These are phyloP conservation scores for Embidobia sp. DNA, from an alignment of 2,888 invertebrate species.

Conservation along the genomic window DNA sequence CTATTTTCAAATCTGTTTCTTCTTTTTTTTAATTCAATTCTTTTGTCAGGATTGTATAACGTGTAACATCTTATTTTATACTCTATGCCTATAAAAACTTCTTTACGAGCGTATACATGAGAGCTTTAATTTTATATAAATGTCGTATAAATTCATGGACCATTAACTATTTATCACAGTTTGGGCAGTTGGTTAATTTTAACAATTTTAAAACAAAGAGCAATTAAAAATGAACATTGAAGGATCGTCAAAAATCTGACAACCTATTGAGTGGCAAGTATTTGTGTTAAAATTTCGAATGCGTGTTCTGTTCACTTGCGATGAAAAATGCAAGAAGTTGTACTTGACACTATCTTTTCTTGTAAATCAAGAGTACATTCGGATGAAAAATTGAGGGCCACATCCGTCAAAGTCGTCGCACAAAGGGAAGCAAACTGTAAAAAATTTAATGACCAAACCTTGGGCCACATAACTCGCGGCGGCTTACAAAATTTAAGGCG, in stretches of 20 bases:
- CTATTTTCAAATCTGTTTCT: slow-evolving; percentile 3
- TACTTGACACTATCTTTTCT: slow-evolving; percentile 1
- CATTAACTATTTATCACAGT: slow-evolving; percentile 1
- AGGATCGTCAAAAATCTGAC: no score
- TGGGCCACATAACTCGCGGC: neutral
- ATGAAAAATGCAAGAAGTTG: neutral
- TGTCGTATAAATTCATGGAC: slow-evolving; percentile 1
- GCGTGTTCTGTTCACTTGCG: no score
- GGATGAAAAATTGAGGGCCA: neutral
- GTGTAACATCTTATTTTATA: neutral
- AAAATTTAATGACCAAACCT: slow-evolving; percentile 1
- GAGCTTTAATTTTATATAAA: neutral
- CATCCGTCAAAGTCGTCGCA: neutral
- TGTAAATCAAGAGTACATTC: slow-evolving; percentile 3
- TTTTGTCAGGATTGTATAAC: neutral
- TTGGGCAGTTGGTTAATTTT: no score
- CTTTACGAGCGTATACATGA: neutral
- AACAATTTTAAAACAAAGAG: no score
- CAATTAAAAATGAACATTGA: no score
- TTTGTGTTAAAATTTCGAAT: no score
- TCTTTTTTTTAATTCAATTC: slow-evolving; percentile 1
- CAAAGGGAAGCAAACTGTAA: slow-evolving; percentile 3
- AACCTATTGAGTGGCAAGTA: no score
- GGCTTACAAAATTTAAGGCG: neutral
- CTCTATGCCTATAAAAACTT: slow-evolving; percentile 7